These are phyloP conservation scores for Hyles vespertilio DNA, from an alignment of 1,140 invertebrate species.

Conservation along the genomic window DNA sequence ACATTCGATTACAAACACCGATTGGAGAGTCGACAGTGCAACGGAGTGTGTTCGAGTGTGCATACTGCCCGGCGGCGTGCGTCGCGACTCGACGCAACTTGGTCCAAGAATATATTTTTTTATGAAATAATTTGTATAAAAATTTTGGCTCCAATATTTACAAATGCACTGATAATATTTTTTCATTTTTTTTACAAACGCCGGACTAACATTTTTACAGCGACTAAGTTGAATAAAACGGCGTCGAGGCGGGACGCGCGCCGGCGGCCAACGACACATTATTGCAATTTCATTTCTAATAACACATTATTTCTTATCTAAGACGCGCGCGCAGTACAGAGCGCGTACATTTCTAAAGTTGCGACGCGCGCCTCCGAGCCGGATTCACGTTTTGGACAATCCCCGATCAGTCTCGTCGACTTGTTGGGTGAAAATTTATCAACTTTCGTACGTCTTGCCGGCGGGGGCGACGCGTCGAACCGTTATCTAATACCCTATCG, in stretches of 20 bases:
- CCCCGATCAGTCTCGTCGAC: too few relatives aligned
- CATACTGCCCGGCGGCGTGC: slow-evolving; percentile 20
- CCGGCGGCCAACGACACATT: slow-evolving; percentile 26
- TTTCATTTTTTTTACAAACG: slow-evolving; percentile 47
- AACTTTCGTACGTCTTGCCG: too few relatives aligned
- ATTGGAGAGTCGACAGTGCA: not conserved
- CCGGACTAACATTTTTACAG: slow-evolving; percentile 60
- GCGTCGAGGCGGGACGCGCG: slow-evolving; percentile 29
- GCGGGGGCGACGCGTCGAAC: slow-evolving; percentile 18
- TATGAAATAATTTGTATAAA: slow-evolving; percentile 71
- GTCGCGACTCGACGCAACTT: slow-evolving; percentile 42
- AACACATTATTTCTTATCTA: slow-evolving; percentile 69
- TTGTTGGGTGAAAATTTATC: too few relatives aligned
- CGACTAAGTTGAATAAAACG: slow-evolving; percentile 42
- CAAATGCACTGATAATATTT: slow-evolving; percentile 44
- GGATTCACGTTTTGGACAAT: not conserved
- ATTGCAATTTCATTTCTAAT: slow-evolving; percentile 67
- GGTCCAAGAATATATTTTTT: slow-evolving; percentile 59
- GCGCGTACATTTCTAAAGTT: slow-evolving; percentile 24
- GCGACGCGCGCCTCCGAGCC: not conserved
- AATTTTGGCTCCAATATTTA: slow-evolving; percentile 73
- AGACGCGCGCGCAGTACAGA: slow-evolving; percentile 54
- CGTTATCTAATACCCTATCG: slow-evolving; percentile 55
- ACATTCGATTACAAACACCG: too few relatives aligned
- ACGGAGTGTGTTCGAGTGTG: slow-evolving; percentile 5